Base-by-base conservation (phyloP, 2,888 invertebrate genomes). In the Megalurothrips usitatus region DNA sequence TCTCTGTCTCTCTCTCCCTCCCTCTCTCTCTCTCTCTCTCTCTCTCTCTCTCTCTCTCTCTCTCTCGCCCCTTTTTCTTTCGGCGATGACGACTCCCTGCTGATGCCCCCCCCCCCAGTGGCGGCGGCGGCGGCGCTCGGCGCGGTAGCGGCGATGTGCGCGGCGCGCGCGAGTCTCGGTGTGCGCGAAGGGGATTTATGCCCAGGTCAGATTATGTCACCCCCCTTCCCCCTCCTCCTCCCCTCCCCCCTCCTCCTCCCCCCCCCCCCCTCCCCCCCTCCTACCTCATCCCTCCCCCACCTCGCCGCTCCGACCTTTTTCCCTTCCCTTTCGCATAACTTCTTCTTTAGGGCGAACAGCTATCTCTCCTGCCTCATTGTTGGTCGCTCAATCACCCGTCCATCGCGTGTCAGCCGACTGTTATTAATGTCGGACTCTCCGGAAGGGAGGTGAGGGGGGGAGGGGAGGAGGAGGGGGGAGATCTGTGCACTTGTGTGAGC, bases 31-130 rank as follows among this genome's bases (percentile, higher is more conserved):
- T 43, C 2, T 43, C 34, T 43, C 8, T 9, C 2, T 79, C 34
- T 79, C 34, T 79, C 79, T 79, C 19, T 79, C 34, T 2, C 34
- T 79, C 79, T 79, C 19, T 79, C 34, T 79, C 79, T 79, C 19
- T 79, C 34, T 2, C 34, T 79, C 79, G 3, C 19, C n/a, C 58
- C 23, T n/a, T 34, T 68, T 19, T 34, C 17, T 34, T 78, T 78
- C 26, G 34, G 26, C 34, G 34, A 78, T 28, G 78, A 78, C 26
- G 26, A 78, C 28, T 28, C 78, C 34, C 34, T 78, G n/a, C 26
- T 78, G 26, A 43, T 28, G 34, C 34, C 78, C 28, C 17, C 6
- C 34, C 12, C 6, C 26, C 78, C 34, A n/a, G n/a, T n/a, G n/a
- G n/a, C n/a, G n/a, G n/a, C n/a, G n/a, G 34, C 34, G 34, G n/a